Evolutionary conservation across 2,113 vertebrate genomes (phyloP).

Genomic region (Semnornis frantzii): DNA sequence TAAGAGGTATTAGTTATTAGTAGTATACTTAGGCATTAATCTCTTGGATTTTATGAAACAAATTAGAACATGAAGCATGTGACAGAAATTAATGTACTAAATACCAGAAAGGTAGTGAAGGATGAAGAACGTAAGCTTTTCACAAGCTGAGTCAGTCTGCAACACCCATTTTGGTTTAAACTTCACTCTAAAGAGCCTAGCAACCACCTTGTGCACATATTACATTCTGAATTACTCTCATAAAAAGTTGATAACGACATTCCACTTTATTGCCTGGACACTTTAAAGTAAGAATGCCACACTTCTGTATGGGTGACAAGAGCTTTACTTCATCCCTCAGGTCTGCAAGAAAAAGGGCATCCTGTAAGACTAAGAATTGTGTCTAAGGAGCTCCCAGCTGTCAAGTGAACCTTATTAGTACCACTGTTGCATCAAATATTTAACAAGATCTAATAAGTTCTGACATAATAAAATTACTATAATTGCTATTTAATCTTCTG

Average conservation of each 20-base stretch:
- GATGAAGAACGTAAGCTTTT: not conserved
- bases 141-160: not conserved
- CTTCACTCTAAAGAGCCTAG: not conserved
- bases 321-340: not conserved
- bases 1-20: not conserved
- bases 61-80: not conserved
- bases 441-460: not conserved
- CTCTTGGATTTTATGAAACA: not conserved
- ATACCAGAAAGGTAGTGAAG: not conserved
- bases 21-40: not conserved
- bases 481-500: slow-evolving; percentile 34
- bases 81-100: not conserved
- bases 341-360: not conserved
- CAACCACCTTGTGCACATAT: not conserved
- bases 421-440: slow-evolving; percentile 14
- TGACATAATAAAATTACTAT: slow-evolving; percentile 24
- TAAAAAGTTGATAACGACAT: not conserved
- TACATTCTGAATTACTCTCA: not conserved
- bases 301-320: not conserved
- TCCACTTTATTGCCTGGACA: not conserved
- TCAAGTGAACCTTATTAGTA: slow-evolving; percentile 31
- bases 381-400: not conserved
- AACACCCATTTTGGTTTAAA: not conserved
- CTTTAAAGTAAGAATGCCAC: not conserved
- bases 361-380: not conserved